These are phyloP conservation scores for Sinonovacula constricta DNA, from an alignment of 1,140 invertebrate genomes.

Conservation along the genomic window DNA sequence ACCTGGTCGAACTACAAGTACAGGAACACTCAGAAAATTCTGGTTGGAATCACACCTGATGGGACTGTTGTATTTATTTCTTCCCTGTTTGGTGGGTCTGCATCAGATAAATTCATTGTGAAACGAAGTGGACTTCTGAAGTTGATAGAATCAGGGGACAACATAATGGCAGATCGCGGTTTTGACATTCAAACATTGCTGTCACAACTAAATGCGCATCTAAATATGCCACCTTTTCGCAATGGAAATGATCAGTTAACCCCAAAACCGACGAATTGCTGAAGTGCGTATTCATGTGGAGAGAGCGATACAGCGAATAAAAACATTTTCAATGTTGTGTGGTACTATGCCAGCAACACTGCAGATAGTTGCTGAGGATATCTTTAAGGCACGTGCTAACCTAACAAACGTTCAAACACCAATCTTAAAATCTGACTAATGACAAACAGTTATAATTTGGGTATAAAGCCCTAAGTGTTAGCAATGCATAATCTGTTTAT, in stretches of 20 bases:
- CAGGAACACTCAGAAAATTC: constrained; percentile 26
- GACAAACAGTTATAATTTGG: too few species aligned
- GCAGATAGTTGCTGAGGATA: too few species aligned
- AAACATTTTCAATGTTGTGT: constrained; percentile 48
- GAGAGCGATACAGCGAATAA: constrained; percentile 27
- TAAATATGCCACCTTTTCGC: constrained; percentile 50
- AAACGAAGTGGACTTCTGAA: constrained; percentile 63
- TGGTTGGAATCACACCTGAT: constrained; percentile 22
- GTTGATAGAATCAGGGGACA: constrained; percentile 46
- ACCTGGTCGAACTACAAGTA: constrained; percentile 42
- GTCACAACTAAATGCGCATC: constrained; percentile 6
- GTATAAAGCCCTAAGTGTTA: too few species aligned
- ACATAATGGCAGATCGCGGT: too few species aligned
- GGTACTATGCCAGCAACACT: constrained; percentile 35
- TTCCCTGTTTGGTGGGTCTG: too few species aligned
- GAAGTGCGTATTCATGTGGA: constrained; percentile 48
- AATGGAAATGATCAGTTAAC: constrained; percentile 34
- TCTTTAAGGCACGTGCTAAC: too few species aligned
- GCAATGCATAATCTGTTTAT: too few species aligned
- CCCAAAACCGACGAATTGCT: constrained; percentile 18
- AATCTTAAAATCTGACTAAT: too few species aligned
- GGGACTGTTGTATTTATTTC: constrained; percentile 1
- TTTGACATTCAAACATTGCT: constrained; percentile 50
- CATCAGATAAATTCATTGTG: too few species aligned
- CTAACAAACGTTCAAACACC: too few species aligned